These are phyloP conservation scores for Ursus arctos DNA, from an alignment of 2,113 vertebrate genomes.

Conservation along the genomic window DNA sequence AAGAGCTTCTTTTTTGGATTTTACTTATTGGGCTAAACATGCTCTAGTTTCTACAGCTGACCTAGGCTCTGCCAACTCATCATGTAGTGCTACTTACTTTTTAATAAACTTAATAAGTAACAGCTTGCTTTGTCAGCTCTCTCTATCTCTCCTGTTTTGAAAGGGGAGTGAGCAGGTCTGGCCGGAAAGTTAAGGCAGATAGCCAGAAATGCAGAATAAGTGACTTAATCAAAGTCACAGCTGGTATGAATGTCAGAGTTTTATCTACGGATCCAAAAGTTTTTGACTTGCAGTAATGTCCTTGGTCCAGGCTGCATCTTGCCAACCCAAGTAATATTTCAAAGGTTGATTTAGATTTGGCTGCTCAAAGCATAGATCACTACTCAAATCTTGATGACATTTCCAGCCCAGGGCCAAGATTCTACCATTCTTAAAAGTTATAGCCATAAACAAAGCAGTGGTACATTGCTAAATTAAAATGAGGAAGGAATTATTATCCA, in stretches of 20 bases:
- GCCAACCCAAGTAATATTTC: slow-evolving; percentile 73
- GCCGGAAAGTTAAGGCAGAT: slow-evolving; percentile 24
- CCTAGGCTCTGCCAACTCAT: not conserved
- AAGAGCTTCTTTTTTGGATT: not conserved
- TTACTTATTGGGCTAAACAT: not conserved
- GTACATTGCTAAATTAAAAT: slow-evolving; percentile 33
- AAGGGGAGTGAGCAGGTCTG: not conserved
- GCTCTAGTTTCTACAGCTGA: not conserved
- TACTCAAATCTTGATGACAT: slow-evolving; percentile 48
- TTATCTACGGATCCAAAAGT: slow-evolving; percentile 62
- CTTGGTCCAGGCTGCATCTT: slow-evolving; percentile 56
- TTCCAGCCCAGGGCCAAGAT: slow-evolving; percentile 59
- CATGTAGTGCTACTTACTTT: not conserved
- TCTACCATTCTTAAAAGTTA: slow-evolving; percentile 46
- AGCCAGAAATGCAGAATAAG: slow-evolving; percentile 38
- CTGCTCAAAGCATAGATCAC: slow-evolving; percentile 56
- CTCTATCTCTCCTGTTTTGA: not conserved
- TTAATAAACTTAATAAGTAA: slow-evolving; percentile 29
- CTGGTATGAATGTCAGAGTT: slow-evolving; percentile 55
- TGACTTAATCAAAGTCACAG: slow-evolving; percentile 67
- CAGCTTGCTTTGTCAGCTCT: not conserved
- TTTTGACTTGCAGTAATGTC: slow-evolving; percentile 60
- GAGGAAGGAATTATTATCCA: not conserved
- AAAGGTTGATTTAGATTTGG: slow-evolving; percentile 73
- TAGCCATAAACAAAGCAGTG: slow-evolving; percentile 46